Base-by-base conservation (phyloP, 2,888 invertebrate species). In the Acrocera orbiculus region DNA sequence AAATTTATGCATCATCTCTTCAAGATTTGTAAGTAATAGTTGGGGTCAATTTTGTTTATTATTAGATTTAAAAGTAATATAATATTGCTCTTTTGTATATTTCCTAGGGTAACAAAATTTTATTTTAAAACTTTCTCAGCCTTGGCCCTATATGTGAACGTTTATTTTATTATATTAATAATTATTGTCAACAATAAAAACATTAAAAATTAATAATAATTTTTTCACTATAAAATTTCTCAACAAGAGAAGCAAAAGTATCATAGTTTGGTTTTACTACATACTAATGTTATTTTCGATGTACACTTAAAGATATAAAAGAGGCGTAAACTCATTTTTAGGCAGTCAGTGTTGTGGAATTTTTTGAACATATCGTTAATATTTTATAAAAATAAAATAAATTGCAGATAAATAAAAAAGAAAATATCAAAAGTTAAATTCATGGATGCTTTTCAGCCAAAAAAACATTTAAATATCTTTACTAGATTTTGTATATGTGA, bases 11-110 rank as follows among this genome's bases (percentile, higher is more conserved):
- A 5, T 42, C 44, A 5, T 49, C 55, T 4, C 35, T 59, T 34
- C 38, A 52, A 24, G 60, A 59, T 43, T 49, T 59, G 58, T 59
- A 45, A 51, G 57, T 47, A 27, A 7, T n/a, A n/a, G n/a, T n/a
- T n/a, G n/a, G n/a, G n/a, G n/a, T 10, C 9, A 19, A 30, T 30
- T 17, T 30, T 11, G 13, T 15, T 27, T n/a, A 9, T 10, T 27
- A 15, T 13, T 27, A 27, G 4, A 7, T 16, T 3, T 15, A 10
- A 27, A 25, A 10, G 14, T 16, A 16, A 3, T n/a, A 30, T 22
- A 16, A n/a, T 5, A 29, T 29, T n/a, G n/a, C n/a, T n/a, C n/a
- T n/a, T n/a, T n/a, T n/a, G n/a, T n/a, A n/a, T n/a, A n/a, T n/a
- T n/a, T n/a, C n/a, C n/a, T n/a, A n/a, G n/a, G n/a, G n/a, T 26